A percentile compares a stretch with the other conserved stretches of the same genome.
phyloP scores from a whole-genome alignment of 2,797 vertebrate species.

The Sciaenops ocellatus region DNA sequence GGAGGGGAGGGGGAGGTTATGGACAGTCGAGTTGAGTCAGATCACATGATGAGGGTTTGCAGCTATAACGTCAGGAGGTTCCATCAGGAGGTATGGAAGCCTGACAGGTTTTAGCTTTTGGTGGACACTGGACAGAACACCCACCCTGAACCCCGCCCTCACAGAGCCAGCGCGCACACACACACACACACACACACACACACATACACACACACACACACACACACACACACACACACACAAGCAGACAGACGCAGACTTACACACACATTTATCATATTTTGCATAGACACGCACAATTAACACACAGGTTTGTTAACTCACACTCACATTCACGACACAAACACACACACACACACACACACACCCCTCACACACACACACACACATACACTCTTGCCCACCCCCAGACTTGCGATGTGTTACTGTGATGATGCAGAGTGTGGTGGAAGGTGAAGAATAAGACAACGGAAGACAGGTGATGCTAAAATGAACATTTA shows the following conservation, averaged over 20 bases:
- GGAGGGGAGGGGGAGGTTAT: slow-evolving; percentile 88
- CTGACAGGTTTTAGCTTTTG: slow-evolving; percentile 89
- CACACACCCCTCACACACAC: slow-evolving; percentile 48
- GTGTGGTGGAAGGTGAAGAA: slow-evolving; percentile 92
- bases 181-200: slow-evolving; percentile 44
- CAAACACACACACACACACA: slow-evolving; percentile 36
- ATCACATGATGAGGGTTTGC: slow-evolving; percentile 88
- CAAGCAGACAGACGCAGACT: background rate
- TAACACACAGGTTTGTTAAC: slow-evolving; percentile 59
- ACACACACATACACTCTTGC: slow-evolving; percentile 61
- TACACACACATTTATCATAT: slow-evolving; percentile 15
- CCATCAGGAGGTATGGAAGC: slow-evolving; percentile 88
- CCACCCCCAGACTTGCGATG: slow-evolving; percentile 88
- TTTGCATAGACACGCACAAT: slow-evolving; percentile 66
- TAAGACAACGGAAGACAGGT: slow-evolving; percentile 98
- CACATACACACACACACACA: slow-evolving; percentile 42
- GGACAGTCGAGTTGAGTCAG: slow-evolving; percentile 87
- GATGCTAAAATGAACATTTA: slow-evolving; percentile 99
- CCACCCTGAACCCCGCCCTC: slow-evolving; percentile 74
- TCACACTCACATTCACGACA: slow-evolving; percentile 43
- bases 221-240: slow-evolving; percentile 10
- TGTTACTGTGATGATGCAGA: slow-evolving; percentile 91
- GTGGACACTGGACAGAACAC: slow-evolving; percentile 87
- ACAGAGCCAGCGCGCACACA: slow-evolving; percentile 46
- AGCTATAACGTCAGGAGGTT: slow-evolving; percentile 90